Conservation (phyloP, 2,888 invertebrate species). For the Therioaphis trifolii region DNA sequence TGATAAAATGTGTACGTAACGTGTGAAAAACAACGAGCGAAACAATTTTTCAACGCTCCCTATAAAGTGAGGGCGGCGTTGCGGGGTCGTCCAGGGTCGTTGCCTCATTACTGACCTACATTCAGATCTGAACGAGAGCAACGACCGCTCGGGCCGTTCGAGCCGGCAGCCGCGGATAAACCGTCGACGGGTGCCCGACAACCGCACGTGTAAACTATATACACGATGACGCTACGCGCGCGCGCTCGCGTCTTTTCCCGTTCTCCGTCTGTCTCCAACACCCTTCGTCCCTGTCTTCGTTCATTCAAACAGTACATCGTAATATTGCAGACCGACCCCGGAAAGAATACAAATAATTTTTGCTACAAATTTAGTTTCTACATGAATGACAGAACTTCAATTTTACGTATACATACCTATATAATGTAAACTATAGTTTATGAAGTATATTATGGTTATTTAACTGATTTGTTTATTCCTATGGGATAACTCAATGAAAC, state of each 20-base stretch:
- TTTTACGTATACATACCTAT: too few species aligned
- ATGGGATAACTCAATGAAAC: too few species aligned
- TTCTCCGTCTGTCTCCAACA: background rate
- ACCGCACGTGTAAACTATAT: constrained; percentile 44
- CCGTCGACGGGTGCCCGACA: constrained; percentile 46
- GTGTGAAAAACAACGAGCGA: background rate
- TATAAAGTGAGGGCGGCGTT: constrained; percentile 55
- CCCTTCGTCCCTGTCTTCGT: background rate
- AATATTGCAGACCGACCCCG: too few species aligned
- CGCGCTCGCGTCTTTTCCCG: background rate
- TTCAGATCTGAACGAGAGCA: constrained; percentile 60
- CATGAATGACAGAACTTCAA: too few species aligned
- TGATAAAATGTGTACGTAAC: too few species aligned
- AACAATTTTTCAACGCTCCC: constrained; percentile 11
- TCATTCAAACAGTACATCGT: background rate
- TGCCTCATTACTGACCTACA: constrained; percentile 63
- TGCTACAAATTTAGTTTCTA: too few species aligned
- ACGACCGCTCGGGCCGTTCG: constrained; percentile 56
- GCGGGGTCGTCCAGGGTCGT: constrained; percentile 61
- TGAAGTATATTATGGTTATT: too few species aligned
- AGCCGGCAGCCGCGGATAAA: constrained; percentile 40
- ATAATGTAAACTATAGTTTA: too few species aligned
- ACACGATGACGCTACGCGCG: background rate
- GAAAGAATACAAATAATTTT: too few species aligned
- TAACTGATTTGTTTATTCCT: too few species aligned